Percentiles rank a stretch among this genome's conserved stretches.
phyloP scores from a whole-genome alignment of 2,113 vertebrate species.

The Corvus moneduloides region DNA sequence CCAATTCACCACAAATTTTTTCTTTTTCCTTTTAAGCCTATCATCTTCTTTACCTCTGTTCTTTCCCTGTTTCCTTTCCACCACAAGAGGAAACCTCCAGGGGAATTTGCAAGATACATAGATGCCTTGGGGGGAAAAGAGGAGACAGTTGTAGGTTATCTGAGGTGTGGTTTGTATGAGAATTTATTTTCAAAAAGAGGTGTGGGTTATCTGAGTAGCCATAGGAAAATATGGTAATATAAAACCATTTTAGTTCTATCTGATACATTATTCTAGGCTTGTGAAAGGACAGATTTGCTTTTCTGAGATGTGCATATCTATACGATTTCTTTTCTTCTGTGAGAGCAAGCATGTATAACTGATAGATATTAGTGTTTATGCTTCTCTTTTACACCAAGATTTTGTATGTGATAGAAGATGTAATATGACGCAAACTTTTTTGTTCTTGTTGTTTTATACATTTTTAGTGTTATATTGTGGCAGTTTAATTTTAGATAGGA shows the following conservation, averaged over 20 bases:
- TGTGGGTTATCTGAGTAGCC: slow-evolving; percentile 13
- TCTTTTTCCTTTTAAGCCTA: background rate
- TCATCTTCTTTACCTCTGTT: background rate
- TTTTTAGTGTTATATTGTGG: background rate
- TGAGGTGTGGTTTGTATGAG: background rate
- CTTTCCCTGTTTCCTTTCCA: background rate
- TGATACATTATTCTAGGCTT: background rate
- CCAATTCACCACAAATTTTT: background rate
- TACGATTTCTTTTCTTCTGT: background rate
- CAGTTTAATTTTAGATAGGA: background rate
- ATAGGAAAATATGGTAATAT: slow-evolving; percentile 4
- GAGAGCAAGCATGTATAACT: background rate
- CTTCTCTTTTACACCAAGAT: background rate
- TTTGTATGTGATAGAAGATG: background rate
- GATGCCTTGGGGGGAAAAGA: background rate
- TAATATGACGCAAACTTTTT: background rate
- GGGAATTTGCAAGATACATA: background rate
- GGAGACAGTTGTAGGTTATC: slow-evolving; percentile 25
- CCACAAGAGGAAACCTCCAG: background rate
- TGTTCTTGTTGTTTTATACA: background rate
- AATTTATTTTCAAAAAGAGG: slow-evolving; percentile 30
- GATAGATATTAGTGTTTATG: background rate
- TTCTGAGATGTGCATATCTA: background rate
- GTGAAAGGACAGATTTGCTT: background rate
- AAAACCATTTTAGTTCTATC: slow-evolving; percentile 22